Evolutionary conservation across 2,113 vertebrate genomes (phyloP), one percentile per base, ranked within the genome.

Genomic region (Bettongia penicillata): DNA sequence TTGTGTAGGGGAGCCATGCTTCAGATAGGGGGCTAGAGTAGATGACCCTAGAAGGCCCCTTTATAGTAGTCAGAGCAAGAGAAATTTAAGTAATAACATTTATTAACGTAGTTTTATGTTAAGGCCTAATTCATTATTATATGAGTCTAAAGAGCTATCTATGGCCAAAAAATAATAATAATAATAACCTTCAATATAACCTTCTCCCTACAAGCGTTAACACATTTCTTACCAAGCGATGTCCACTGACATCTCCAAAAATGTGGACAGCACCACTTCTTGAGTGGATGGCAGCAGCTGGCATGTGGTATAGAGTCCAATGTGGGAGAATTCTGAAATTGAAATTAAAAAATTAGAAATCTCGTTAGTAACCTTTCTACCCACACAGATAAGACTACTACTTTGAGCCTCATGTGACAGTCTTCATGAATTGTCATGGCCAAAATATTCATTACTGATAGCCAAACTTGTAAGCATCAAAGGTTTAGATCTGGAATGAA

Each of bases 271-370:
- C 94, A 51, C 94, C 92, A 25, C 53, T 90, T 90, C 91, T 53
- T 89, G 89, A 77, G 55, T 89, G 93, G 52, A 90, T 61, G 11
- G 37, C 90, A 93, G 95, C 97, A 97, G 95, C 97, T 98, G 96
- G 68, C 53, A 55, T 96, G 93, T 43, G 0, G 93, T n/a, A 16
- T 51, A 28, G 93, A 92, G 61, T 97, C 89, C 97, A 93, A 97
- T 94, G 94, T 95, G 97, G 95, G 95, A 94, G 55, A 57, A 57
- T 57, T 57, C 55, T 10, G 26, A 61, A 61, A 61, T 61, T 31
- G 9, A 61, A 61, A 61, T 61, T 3, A 61, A 61, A 61, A 61
- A 9, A 61, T 10, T 61, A 61, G 57, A 3, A 3, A 61, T 61
- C 26, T 61, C 57, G 12, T 61, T 7, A 31, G 23, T 53, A 53